phyloP scores from a whole-genome alignment of 2,797 vertebrate genomes.

The Catamblyrhynchus diadema region DNA sequence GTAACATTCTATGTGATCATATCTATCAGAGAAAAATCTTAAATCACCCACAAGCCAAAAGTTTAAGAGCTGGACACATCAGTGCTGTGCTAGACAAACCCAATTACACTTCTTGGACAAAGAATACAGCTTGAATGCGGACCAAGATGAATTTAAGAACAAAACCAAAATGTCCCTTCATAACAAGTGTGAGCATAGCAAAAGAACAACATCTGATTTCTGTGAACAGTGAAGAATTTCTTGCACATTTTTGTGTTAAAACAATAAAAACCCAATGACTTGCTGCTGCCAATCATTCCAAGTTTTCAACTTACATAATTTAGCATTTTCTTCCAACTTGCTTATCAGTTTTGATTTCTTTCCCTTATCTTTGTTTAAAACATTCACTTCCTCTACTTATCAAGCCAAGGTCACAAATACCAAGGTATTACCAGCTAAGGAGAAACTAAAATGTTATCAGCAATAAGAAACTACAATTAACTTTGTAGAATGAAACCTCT shows the following conservation, averaged over 20 bases:
- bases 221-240: not conserved
- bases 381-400: not conserved
- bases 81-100: not conserved
- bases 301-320: not conserved
- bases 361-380: not conserved
- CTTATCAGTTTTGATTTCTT: not conserved
- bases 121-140: not conserved
- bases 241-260: not conserved
- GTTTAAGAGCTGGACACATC: not conserved
- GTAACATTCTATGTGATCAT: not conserved
- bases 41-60: not conserved
- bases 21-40: not conserved
- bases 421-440: not conserved
- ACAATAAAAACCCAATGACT: not conserved
- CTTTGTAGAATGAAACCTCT: not conserved
- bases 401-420: not conserved
- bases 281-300: not conserved
- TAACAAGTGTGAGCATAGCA: not conserved
- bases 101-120: not conserved
- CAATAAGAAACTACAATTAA: slow-evolving; percentile 15
- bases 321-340: not conserved
- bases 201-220: not conserved
- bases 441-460: not conserved
- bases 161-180: not conserved
- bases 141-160: not conserved